Evolutionary conservation across 2,888 invertebrate genomes (phyloP).

Genomic region (Cantharis flavilabris): DNA sequence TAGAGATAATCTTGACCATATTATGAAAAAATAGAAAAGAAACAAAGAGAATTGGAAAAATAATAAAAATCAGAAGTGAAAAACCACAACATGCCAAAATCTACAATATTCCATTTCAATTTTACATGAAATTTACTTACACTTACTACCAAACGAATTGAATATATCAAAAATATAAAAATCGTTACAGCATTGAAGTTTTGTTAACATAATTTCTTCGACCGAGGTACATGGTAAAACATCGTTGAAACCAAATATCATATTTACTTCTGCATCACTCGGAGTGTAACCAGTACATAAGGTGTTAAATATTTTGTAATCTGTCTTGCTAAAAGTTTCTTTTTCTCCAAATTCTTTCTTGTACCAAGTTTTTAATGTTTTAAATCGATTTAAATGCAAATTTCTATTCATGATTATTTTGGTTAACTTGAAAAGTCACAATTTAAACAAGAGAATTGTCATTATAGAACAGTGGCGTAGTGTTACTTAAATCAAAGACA

Average conservation of each 20-base stretch:
- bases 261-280: constrained; percentile 7
- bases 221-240: not conserved
- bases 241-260: not conserved
- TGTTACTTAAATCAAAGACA: too few species aligned
- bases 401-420: not conserved
- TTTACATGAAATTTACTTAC: not conserved
- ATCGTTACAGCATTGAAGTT: not conserved
- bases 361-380: not conserved
- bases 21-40: too few species aligned
- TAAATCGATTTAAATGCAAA: not conserved
- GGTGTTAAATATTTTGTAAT: constrained; percentile 14
- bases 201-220: constrained; percentile 3
- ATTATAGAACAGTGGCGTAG: too few species aligned
- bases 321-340: not conserved
- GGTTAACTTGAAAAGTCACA: not conserved
- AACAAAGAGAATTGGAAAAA: too few species aligned
- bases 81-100: too few species aligned
- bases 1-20: too few species aligned
- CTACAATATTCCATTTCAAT: too few species aligned
- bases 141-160: not conserved
- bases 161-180: constrained; percentile 6
- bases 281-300: constrained; percentile 4
- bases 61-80: too few species aligned
- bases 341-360: not conserved
- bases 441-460: not conserved